A percentile compares a stretch with the other conserved stretches of the same genome.
phyloP scores from a whole-genome alignment of 1,140 invertebrate species.

The Drosophila neocordata region DNA sequence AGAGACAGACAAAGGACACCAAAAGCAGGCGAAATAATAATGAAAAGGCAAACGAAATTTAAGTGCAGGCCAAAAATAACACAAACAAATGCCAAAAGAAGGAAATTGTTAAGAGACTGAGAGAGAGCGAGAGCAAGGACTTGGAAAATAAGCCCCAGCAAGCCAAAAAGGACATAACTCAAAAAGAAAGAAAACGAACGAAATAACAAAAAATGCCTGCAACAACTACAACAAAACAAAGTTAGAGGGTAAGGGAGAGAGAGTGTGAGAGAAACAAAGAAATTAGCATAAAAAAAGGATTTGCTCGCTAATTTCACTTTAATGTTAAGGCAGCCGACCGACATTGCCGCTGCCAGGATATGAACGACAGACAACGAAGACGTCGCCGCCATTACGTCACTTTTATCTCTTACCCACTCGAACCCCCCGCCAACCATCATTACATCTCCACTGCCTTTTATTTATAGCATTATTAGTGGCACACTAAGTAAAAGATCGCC shows the following conservation, averaged over 20 bases:
- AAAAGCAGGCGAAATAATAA: conserved; percentile 48
- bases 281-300: conserved; percentile 81
- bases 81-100: conserved; percentile 55
- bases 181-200: conserved; percentile 41
- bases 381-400: conserved; percentile 75
- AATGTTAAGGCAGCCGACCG: conserved; percentile 65
- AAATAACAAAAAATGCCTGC: conserved; percentile 10
- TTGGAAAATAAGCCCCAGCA: conserved; percentile 68
- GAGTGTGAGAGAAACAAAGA: conserved; percentile 41
- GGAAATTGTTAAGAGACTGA: conserved; percentile 69
- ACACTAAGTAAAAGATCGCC: conserved; percentile 71
- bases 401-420: conserved; percentile 55
- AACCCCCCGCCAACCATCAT: not conserved
- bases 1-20: conserved; percentile 1
- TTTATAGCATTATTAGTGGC: conserved; percentile 79
- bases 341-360: conserved; percentile 27
- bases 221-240: conserved; percentile 36
- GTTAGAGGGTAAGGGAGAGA: conserved; percentile 22
- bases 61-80: conserved; percentile 74
- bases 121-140: conserved; percentile 44
- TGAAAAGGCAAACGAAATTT: conserved; percentile 69
- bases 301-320: conserved; percentile 80
- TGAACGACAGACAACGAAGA: conserved; percentile 50
- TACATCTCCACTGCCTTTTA: conserved; percentile 44
- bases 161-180: conserved; percentile 68